Conservation (phyloP, 2,888 invertebrate genomes). For the Lasioglossum villosulum region DNA sequence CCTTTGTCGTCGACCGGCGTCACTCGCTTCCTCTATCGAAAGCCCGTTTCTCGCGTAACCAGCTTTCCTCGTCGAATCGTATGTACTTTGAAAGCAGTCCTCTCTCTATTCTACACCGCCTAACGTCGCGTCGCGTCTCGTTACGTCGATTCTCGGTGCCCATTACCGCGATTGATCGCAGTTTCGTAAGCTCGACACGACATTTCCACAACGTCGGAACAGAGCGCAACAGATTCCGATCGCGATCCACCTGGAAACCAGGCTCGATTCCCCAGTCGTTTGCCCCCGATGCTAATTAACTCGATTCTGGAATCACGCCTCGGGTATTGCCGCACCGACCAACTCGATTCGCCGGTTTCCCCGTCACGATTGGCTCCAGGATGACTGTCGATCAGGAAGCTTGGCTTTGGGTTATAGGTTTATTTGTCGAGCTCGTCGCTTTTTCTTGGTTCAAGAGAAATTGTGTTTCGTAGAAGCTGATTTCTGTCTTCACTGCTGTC, state of each 20-base stretch:
- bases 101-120: conserved; percentile 5
- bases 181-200: conserved; percentile 20
- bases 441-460: background rate
- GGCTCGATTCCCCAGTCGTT: background rate
- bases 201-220: background rate
- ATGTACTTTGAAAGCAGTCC: conserved; percentile 29
- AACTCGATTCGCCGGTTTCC: background rate
- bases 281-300: background rate
- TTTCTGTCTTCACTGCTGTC: too few relatives aligned
- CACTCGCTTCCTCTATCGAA: conserved; percentile 51
- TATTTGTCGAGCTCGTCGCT: background rate
- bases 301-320: background rate
- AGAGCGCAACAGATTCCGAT: background rate
- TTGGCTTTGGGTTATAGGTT: background rate
- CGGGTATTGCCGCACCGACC: background rate
- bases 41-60: conserved; percentile 51
- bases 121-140: conserved; percentile 8
- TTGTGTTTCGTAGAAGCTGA: background rate
- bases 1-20: conserved; percentile 57
- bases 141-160: conserved; percentile 43
- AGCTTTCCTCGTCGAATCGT: conserved; percentile 20
- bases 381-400: background rate
- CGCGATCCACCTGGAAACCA: background rate
- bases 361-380: background rate
- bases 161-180: conserved; percentile 42